Percentiles rank a stretch among this genome's conserved stretches.
These are phyloP conservation scores for Delia radicum DNA, from an alignment of 1,140 invertebrate species.

Conservation along the genomic window DNA sequence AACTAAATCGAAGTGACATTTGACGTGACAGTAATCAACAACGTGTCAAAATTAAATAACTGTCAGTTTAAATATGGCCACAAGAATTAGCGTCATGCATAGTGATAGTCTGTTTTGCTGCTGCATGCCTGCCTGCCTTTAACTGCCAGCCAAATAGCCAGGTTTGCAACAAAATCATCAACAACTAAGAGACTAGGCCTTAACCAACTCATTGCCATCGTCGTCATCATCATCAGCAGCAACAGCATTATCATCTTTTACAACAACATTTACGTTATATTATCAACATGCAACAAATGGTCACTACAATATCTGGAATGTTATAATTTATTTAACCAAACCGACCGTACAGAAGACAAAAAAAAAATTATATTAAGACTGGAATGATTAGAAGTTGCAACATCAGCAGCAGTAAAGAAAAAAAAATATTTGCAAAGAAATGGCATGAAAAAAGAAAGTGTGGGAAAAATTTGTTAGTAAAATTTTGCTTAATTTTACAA, in stretches of 20 bases:
- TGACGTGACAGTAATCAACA: slow-evolving; percentile 31
- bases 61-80: slow-evolving; percentile 33
- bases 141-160: background rate
- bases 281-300: background rate
- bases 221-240: background rate
- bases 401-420: background rate
- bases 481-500: slow-evolving; percentile 8
- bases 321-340: slow-evolving; percentile 20
- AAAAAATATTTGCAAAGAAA: background rate
- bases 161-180: background rate
- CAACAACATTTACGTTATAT: background rate
- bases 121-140: background rate
- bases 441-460: background rate
- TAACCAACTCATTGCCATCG: background rate
- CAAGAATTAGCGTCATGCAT: slow-evolving; percentile 22
- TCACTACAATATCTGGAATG: slow-evolving; percentile 11
- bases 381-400: slow-evolving; percentile 11
- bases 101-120: slow-evolving; percentile 10
- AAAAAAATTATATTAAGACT: background rate
- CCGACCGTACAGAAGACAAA: background rate
- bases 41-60: slow-evolving; percentile 34
- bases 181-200: no score
- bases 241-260: background rate
- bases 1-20: slow-evolving; percentile 28
- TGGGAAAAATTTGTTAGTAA: slow-evolving; percentile 23